Conservation (phyloP, 2,888 invertebrate genomes). For the Agrochola macilenta region DNA sequence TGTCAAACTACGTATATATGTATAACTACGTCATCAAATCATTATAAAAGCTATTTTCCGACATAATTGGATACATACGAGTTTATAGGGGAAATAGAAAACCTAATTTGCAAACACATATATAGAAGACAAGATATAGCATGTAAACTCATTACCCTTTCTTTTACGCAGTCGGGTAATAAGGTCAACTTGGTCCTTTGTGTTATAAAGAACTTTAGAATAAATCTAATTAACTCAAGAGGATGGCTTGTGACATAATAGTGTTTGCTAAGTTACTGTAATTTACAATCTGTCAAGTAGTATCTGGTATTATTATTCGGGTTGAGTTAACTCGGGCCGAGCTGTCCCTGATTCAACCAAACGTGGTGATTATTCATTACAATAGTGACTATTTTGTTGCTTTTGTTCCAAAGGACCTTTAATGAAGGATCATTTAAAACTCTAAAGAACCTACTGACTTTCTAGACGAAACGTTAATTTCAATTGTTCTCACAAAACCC, state of each 20-base stretch:
- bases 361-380: background rate
- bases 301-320: too few species aligned
- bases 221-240: background rate
- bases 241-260: background rate
- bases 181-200: background rate
- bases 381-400: background rate
- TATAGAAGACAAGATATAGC: background rate
- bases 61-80: background rate
- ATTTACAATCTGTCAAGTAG: background rate
- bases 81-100: background rate
- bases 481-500: slow-evolving; percentile 9
- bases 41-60: background rate
- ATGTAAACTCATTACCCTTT: background rate
- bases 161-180: background rate
- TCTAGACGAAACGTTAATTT: slow-evolving; percentile 10
- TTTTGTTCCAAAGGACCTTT: background rate
- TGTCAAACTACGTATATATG: background rate
- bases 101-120: background rate
- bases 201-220: background rate
- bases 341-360: background rate
- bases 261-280: background rate
- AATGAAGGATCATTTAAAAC: background rate
- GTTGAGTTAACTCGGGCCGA: too few species aligned
- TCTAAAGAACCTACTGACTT: background rate
- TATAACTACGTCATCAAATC: background rate